Evolutionary conservation across 2,888 invertebrate genomes (phyloP).

Genomic region (Amblyjoppa fuscipennis): DNA sequence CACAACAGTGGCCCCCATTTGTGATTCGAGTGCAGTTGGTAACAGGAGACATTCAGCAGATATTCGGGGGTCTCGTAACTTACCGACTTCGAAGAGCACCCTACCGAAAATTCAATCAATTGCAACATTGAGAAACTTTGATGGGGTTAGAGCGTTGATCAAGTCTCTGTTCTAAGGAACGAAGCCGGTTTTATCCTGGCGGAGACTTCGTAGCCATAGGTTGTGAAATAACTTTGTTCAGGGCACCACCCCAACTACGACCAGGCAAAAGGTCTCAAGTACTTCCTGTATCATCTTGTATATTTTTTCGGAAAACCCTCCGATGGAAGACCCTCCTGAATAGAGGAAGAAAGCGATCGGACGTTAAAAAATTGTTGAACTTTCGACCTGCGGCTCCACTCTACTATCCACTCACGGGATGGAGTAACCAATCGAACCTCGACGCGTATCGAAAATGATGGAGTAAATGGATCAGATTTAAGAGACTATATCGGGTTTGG

Average conservation of each 20-base stretch:
- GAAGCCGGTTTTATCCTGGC: background rate
- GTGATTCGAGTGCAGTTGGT: no score
- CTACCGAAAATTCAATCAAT: background rate
- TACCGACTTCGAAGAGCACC: background rate
- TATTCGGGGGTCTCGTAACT: background rate
- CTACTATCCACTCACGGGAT: background rate
- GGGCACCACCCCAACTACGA: no score
- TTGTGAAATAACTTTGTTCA: no score
- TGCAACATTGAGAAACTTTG: background rate
- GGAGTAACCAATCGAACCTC: conserved; percentile 1
- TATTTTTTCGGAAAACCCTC: no score
- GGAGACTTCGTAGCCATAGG: no score
- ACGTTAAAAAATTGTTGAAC: background rate
- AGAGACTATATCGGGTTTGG: conserved; percentile 28
- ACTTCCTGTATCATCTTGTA: no score
- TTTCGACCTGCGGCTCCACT: background rate
- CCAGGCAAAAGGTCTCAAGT: no score
- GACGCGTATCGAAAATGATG: conserved; percentile 18
- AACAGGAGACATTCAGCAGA: background rate
- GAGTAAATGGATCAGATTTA: conserved; percentile 43
- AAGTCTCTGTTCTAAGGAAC: background rate
- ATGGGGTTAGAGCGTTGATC: background rate
- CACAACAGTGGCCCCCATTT: no score
- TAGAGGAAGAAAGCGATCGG: background rate
- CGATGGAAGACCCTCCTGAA: no score